Percentiles rank a stretch among this genome's conserved stretches.
phyloP scores from a whole-genome alignment of 2,113 vertebrate genomes.

The Budorcas taxicolor region DNA sequence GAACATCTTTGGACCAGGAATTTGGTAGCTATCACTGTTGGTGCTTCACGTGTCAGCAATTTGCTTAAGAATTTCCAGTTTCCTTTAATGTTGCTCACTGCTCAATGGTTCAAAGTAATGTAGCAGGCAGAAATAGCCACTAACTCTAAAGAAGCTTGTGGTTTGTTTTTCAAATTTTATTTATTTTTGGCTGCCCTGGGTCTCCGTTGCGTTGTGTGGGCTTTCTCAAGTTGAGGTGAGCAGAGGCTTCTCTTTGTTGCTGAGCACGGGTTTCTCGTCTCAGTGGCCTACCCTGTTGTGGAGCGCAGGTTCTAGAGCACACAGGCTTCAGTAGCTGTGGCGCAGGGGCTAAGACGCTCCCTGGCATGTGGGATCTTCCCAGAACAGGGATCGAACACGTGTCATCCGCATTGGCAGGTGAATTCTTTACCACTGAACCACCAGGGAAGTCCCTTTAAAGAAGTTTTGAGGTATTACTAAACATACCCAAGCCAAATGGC shows the following conservation, averaged over 20 bases:
- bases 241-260: background rate
- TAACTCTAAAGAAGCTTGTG: background rate
- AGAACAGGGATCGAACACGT: background rate
- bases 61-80: background rate
- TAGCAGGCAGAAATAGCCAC: background rate
- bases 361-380: background rate
- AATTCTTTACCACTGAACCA: background rate
- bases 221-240: background rate
- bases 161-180: background rate
- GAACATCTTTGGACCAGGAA: background rate
- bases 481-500: background rate
- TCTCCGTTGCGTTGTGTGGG: rapidly evolving
- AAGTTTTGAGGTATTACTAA: background rate
- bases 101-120: background rate
- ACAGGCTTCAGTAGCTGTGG: rapidly evolving
- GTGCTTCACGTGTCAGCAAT: background rate
- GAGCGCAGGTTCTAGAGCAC: background rate
- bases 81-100: background rate
- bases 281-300: background rate
- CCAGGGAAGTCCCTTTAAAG: background rate
- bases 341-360: background rate
- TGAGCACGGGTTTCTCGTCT: rapidly evolving
- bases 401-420: background rate
- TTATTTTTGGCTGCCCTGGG: background rate
- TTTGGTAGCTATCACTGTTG: background rate